Evolutionary conservation across 2,113 vertebrate species (phyloP).

Genomic region (Antigone vipio): DNA sequence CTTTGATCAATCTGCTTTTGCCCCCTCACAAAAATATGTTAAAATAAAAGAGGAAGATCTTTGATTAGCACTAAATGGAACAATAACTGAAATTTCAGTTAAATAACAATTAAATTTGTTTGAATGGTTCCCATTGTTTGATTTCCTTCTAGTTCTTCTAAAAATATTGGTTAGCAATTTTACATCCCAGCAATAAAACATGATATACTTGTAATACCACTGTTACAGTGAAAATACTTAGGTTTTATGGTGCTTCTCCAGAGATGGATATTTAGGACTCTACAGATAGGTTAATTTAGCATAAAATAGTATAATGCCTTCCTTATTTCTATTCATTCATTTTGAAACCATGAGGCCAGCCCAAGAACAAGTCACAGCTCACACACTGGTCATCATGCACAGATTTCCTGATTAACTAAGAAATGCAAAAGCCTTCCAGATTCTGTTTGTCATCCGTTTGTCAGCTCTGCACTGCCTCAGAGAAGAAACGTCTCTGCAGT

Average conservation of each 20-base stretch:
- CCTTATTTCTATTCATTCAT: constrained; percentile 58
- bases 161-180: constrained; percentile 47
- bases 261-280: constrained; percentile 57
- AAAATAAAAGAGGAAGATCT: background rate
- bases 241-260: constrained; percentile 37
- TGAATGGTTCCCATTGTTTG: constrained; percentile 18
- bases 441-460: background rate
- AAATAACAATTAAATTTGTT: background rate
- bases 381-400: background rate
- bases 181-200: constrained; percentile 47
- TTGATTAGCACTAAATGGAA: background rate
- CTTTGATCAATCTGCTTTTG: background rate
- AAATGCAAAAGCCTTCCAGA: background rate
- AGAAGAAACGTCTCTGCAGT: background rate
- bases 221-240: constrained; percentile 51
- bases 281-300: constrained; percentile 64
- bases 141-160: constrained; percentile 25
- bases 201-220: constrained; percentile 40
- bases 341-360: constrained; percentile 46
- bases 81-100: background rate
- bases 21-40: background rate
- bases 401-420: background rate
- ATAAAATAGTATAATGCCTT: constrained; percentile 54
- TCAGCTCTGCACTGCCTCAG: background rate
- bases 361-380: background rate